These are phyloP conservation scores for Meloidogyne hapla DNA, from an alignment of 1,140 invertebrate species.

Conservation along the genomic window DNA sequence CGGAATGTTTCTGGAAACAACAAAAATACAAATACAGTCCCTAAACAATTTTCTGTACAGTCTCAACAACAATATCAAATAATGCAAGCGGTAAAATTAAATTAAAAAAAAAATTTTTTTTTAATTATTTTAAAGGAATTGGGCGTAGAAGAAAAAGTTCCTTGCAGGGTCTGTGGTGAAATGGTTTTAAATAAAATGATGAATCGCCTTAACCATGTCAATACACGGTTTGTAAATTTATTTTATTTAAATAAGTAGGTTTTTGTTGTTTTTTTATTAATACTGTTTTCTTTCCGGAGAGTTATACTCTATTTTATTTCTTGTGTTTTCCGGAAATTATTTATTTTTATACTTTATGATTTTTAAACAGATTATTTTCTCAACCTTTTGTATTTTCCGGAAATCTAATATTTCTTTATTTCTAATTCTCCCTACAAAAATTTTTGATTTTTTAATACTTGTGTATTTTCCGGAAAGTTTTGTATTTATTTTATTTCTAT, in stretches of 20 bases:
- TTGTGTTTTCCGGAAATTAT: too few relatives aligned
- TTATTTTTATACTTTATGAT: too few relatives aligned
- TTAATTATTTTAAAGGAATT: not conserved
- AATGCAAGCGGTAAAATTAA: not conserved
- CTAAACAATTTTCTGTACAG: not conserved
- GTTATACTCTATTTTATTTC: too few relatives aligned
- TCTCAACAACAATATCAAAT: not conserved
- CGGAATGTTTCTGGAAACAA: not conserved
- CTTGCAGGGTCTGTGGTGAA: slow-evolving; percentile 33
- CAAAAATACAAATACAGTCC: not conserved
- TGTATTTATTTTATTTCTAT: not conserved
- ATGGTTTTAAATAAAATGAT: slow-evolving; percentile 20
- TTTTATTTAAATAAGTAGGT: too few relatives aligned
- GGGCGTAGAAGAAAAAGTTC: slow-evolving; percentile 21
- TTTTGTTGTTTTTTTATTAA: too few relatives aligned
- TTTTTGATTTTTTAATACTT: too few relatives aligned
- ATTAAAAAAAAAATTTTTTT: not conserved
- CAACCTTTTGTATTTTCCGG: too few relatives aligned
- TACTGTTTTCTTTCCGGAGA: too few relatives aligned
- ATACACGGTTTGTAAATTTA: slow-evolving; percentile 16
- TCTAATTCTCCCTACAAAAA: too few relatives aligned
- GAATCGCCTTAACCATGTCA: slow-evolving; percentile 24
- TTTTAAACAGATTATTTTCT: too few relatives aligned
- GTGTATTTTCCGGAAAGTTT: not conserved
- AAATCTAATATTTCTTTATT: too few relatives aligned